These are phyloP conservation scores for Theodoxus fluviatilis DNA, from an alignment of 2,888 invertebrate genomes.

Conservation along the genomic window DNA sequence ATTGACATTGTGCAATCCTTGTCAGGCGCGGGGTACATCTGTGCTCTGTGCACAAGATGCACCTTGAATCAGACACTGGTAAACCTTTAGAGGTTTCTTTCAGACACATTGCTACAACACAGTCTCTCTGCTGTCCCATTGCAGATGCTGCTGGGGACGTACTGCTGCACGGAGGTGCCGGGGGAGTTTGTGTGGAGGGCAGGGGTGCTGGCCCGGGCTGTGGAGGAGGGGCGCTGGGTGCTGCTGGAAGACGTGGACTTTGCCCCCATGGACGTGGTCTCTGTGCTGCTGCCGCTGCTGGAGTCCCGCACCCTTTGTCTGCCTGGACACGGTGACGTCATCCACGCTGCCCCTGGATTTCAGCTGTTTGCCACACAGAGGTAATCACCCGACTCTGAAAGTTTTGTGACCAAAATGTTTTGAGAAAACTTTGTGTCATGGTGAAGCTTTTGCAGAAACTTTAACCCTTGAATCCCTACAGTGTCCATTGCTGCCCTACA, in stretches of 20 bases:
- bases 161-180: conserved; percentile 93
- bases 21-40: no score
- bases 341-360: conserved; percentile 84
- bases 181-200: conserved; percentile 97
- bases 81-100: neutral
- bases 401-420: no score
- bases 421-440: no score
- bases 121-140: conserved; percentile 24
- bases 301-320: conserved; percentile 84
- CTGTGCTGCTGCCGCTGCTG: conserved; percentile 82
- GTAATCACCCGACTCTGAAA: conserved; percentile 40
- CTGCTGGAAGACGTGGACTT: conserved; percentile 94
- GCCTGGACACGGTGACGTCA: conserved; percentile 85
- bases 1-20: no score
- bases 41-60: no score
- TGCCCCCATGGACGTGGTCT: conserved; percentile 90
- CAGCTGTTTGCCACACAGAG: conserved; percentile 90
- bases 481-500: no score
- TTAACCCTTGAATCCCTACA: no score
- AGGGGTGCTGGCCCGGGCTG: conserved; percentile 83
- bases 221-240: conserved; percentile 75
- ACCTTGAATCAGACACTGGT: no score
- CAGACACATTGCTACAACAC: no score
- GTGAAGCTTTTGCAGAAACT: no score
- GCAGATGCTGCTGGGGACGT: conserved; percentile 84